Conservation (phyloP, 2,888 invertebrate genomes). For the Camptogramma bilineatum region DNA sequence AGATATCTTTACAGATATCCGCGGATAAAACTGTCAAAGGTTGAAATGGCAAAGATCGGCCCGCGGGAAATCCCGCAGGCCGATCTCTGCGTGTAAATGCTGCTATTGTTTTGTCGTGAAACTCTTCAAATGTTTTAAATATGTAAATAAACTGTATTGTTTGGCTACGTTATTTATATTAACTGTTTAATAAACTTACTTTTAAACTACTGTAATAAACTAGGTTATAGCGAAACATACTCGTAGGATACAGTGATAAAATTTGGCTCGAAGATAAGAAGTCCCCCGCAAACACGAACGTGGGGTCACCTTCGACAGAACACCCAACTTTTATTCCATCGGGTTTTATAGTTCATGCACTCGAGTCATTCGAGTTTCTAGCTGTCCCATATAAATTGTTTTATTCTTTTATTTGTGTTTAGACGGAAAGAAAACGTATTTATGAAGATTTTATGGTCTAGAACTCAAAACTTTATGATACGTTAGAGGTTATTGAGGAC, state of each 20-base stretch:
- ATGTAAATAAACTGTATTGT: too few species aligned
- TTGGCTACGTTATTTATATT: not conserved
- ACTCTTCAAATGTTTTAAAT: too few species aligned
- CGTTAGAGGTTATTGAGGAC: not conserved
- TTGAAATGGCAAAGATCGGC: too few species aligned
- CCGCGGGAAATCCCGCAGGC: too few species aligned
- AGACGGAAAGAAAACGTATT: conserved; percentile 2
- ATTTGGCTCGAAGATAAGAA: not conserved
- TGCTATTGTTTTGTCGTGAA: too few species aligned
- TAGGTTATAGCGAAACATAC: not conserved
- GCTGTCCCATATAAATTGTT: conserved; percentile 9
- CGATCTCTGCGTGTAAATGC: too few species aligned
- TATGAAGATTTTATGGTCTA: not conserved
- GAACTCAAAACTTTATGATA: too few species aligned
- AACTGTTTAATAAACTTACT: too few species aligned
- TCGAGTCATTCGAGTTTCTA: conserved; percentile 4
- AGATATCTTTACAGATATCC: too few species aligned
- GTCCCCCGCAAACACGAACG: not conserved
- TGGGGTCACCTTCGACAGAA: conserved; percentile 1
- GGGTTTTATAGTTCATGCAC: conserved; percentile 15
- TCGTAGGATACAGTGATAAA: not conserved
- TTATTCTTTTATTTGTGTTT: conserved; percentile 7
- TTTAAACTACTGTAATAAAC: not conserved
- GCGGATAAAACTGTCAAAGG: too few species aligned
- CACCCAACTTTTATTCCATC: conserved; percentile 9